phyloP scores from a whole-genome alignment of 2,888 invertebrate genomes.

The Drosophila hawaiiensis region DNA sequence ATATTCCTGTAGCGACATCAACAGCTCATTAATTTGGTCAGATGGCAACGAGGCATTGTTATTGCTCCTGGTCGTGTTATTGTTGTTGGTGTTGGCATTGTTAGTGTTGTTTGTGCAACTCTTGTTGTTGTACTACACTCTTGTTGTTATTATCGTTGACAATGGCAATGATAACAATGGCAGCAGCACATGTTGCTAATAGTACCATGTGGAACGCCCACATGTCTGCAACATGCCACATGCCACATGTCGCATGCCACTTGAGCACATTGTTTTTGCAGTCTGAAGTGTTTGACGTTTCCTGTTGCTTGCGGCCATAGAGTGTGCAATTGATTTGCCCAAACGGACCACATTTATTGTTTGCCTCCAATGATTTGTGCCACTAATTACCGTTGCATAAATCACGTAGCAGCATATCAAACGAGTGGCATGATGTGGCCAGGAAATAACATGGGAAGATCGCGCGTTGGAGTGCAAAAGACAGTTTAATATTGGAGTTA shows the following conservation, averaged over 20 bases:
- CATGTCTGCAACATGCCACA: slow-evolving; percentile 34
- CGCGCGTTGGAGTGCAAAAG: neutral
- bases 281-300: slow-evolving; percentile 68
- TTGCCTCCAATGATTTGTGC: slow-evolving; percentile 25
- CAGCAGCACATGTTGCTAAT: slow-evolving; percentile 42
- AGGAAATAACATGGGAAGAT: neutral
- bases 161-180: slow-evolving; percentile 62
- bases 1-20: neutral
- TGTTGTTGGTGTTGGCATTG: slow-evolving; percentile 31
- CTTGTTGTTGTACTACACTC: slow-evolving; percentile 38
- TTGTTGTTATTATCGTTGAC: slow-evolving; percentile 53
- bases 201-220: slow-evolving; percentile 33
- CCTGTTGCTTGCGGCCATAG: slow-evolving; percentile 47
- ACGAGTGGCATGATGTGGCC: slow-evolving; percentile 9
- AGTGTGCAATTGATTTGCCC: slow-evolving; percentile 44
- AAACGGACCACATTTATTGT: slow-evolving; percentile 43
- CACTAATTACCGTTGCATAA: slow-evolving; percentile 61
- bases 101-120: slow-evolving; percentile 27
- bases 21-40: slow-evolving; percentile 28
- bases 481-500: too few species aligned
- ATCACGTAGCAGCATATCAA: slow-evolving; percentile 51
- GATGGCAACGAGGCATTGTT: slow-evolving; percentile 26
- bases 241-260: slow-evolving; percentile 34
- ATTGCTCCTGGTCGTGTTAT: slow-evolving; percentile 25
- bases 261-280: slow-evolving; percentile 61